Conservation (phyloP, 1,140 invertebrate genomes). For the Hycleus cichorii region DNA sequence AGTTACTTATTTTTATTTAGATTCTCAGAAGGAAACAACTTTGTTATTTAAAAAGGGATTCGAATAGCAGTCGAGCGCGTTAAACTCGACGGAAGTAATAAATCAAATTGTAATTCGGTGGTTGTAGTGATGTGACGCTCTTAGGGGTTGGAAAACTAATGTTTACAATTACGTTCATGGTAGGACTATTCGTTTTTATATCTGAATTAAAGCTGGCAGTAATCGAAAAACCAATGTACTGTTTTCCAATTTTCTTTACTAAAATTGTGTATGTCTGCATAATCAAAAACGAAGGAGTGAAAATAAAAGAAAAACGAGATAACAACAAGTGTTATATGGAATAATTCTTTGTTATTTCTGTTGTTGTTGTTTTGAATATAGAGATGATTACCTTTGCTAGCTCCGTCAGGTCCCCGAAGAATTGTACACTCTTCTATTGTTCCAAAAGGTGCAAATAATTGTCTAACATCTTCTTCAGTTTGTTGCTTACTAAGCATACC, state of each 20-base stretch:
- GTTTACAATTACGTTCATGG: constrained; percentile 25
- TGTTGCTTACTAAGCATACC: constrained; percentile 99
- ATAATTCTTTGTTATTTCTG: no score
- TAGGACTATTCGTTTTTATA: constrained; percentile 19
- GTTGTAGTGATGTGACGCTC: background rate
- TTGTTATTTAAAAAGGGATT: no score
- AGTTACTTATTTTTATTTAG: no score
- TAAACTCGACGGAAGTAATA: background rate
- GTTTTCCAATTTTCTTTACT: constrained; percentile 22
- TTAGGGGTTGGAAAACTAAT: background rate
- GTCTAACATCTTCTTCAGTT: constrained; percentile 95
- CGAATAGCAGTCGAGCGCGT: background rate
- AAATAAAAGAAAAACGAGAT: background rate
- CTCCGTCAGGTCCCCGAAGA: constrained; percentile 91
- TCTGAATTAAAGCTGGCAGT: constrained; percentile 27
- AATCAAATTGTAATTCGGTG: constrained; percentile 6
- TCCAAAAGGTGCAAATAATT: constrained; percentile 93
- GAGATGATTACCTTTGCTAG: constrained; percentile 78
- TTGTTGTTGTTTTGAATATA: background rate
- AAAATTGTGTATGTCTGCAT: constrained; percentile 5
- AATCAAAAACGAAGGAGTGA: background rate
- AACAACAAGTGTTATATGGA: no score
- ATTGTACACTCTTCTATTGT: constrained; percentile 99
- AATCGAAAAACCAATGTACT: constrained; percentile 18
- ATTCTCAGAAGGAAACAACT: no score